Evolutionary conservation across 1,140 invertebrate species (phyloP), one percentile per base, ranked within the genome.

Genomic region (Caenorhabditis inopinata): DNA sequence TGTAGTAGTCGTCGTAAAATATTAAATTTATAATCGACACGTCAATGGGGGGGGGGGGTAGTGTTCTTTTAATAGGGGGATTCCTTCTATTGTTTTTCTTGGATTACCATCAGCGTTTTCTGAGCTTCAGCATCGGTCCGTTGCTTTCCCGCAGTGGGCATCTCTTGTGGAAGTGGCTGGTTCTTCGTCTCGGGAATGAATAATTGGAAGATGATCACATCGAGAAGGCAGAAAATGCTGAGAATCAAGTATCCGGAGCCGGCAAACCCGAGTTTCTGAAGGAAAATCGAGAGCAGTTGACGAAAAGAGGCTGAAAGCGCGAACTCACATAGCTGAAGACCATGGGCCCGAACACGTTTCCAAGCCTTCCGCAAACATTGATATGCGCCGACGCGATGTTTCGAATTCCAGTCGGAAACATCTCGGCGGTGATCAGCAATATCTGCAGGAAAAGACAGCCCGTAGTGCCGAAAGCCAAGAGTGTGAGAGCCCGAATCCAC

Each of bases 321-420:
- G n/a, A 27, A 38, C 75, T 42, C 23, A 79, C 78, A 58, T 68
- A 42, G 38, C 35, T 73, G 47, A 79, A 79, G 32, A 79, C 68
- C 25, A 74, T 58, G n/a, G 78, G 78, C 38, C 78, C 78, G 7
- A 79, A 38, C 6, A 79, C 78, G 23, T 79, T 79, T 32, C 78
- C 78, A 73, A 79, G 45, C 32, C 78, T 35, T 38, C 78, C 78
- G 38, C 58, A 73, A n/a, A 79, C 78, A 51, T 79, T 79, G 7
- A 74, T 74, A 51, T 79, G 58, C 7, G 78, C 78, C 27, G 38
- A 48, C 16, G 78, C 78, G 1, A 79, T 38, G n/a, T 73, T 79
- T 23, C 78, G 42, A 35, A 79, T 74, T n/a, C 51, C 47, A 3
- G 78, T 79, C 27, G 78, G 78, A 27, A 79, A 79, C 58, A 79